These are phyloP conservation scores for Orius laevigatus DNA, from an alignment of 1,140 invertebrate species.

Conservation along the genomic window DNA sequence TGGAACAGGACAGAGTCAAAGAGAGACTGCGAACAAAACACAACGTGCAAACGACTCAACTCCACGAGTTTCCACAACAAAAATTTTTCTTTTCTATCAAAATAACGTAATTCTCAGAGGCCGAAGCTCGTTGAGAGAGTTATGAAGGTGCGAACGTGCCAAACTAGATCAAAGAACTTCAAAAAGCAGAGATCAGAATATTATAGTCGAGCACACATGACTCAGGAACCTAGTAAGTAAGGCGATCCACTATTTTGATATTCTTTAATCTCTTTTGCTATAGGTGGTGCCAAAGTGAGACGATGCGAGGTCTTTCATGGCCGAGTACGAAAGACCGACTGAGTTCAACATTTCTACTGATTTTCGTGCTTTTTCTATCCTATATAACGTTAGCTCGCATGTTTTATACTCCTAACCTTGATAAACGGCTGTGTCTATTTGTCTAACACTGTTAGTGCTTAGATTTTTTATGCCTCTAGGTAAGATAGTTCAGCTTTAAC, in stretches of 20 bases:
- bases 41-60: constrained; percentile 55
- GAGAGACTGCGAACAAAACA: constrained; percentile 48
- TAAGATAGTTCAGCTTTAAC: no score
- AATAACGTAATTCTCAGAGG: constrained; percentile 33
- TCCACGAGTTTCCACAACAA: constrained; percentile 37
- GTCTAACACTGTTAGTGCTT: no score
- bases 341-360: no score
- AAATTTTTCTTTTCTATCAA: neutral
- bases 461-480: no score
- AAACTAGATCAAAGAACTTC: constrained; percentile 47
- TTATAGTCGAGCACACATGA: constrained; percentile 14
- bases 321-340: constrained; percentile 35
- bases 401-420: no score
- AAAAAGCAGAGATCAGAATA: constrained; percentile 29
- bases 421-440: no score
- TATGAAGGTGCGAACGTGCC: constrained; percentile 49
- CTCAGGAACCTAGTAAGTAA: constrained; percentile 11
- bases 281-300: constrained; percentile 26
- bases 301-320: constrained; percentile 40
- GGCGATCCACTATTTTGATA: neutral
- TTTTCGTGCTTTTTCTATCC: no score
- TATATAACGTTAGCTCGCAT: no score
- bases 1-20: constrained; percentile 59
- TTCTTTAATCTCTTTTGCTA: constrained; percentile 14
- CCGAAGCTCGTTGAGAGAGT: constrained; percentile 42